Base-by-base conservation (phyloP, 2,888 invertebrate genomes). In the Ariolimax columbianus region DNA sequence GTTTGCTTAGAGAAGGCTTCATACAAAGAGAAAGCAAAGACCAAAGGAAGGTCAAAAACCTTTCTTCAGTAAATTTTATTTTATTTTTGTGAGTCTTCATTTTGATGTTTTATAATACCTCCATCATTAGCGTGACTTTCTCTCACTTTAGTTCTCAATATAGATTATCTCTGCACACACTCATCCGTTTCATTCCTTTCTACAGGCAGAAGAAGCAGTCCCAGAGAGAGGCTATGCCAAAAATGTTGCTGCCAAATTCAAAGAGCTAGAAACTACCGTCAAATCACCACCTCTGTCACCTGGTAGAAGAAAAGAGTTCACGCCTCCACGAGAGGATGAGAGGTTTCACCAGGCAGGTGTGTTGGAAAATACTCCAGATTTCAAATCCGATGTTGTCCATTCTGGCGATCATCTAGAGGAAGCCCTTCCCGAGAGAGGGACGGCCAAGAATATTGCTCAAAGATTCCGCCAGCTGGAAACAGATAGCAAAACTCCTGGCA, bases 161-260 rank as follows among this genome's bases (percentile, higher is more conserved):
- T 11, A 63, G 3, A 26, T n/a, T 63, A 26, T 63, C n/a, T 55
- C 55, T 23, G 23, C 19, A 55, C 19, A 3, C 6, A 23, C 59
- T 11, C 23, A 55, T 63, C 3, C n/a, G 3, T n/a, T n/a, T 51
- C 19, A 33, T 30, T 51, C 3, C 63, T n/a, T 59, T 38, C 51
- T 23, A 40, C 81, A 85, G 85, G 26, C 84, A 4, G 89, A 90
- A 55, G 92, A 92, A 73, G 81, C 88, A 11, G 78, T 92, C 66
- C 92, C 91, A 33, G 91, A 91, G 86, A 82, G 84, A 80, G 92
- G 92, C 26, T 88, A 84, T 68, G 90, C 92, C 47, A 89, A 86
- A 83, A 90, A 90, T 83, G 82, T 92, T n/a, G 90, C 90, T 14
- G 90, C 91, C 23, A 91, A 90, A 82, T 92, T 91, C 85, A 90